Evolutionary conservation across 2,113 vertebrate species (phyloP).

Genomic region (Microtus oregoni): DNA sequence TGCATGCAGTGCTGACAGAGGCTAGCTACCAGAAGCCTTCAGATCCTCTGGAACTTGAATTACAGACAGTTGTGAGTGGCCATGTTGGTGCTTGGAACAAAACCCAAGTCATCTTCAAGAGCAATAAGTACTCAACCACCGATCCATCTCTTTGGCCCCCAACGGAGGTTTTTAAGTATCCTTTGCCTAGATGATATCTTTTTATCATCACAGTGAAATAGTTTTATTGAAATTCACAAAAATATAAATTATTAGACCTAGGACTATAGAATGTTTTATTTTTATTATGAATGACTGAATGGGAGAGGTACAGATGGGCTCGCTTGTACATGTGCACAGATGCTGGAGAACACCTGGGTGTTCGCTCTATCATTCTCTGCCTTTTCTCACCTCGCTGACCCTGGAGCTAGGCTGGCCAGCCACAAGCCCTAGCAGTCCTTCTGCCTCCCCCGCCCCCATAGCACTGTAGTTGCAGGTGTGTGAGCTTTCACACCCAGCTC

Average conservation of each 20-base stretch:
- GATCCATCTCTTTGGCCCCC: not conserved
- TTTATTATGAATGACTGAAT: not conserved
- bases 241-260: constrained; percentile 3
- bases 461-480: not conserved
- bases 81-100: not conserved
- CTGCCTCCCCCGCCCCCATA: not conserved
- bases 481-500: not conserved
- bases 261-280: not conserved
- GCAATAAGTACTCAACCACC: not conserved
- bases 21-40: not conserved
- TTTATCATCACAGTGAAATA: constrained; percentile 42
- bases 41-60: not conserved
- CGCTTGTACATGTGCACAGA: not conserved
- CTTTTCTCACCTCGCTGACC: not conserved
- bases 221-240: not conserved
- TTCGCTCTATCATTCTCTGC: not conserved
- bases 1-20: too few species aligned
- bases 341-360: not conserved
- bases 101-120: not conserved
- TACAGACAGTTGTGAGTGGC: not conserved
- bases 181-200: not conserved
- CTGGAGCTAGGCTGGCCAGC: not conserved
- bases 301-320: not conserved
- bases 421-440: not conserved
- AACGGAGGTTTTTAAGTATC: not conserved